Evolutionary conservation across 1,140 invertebrate species (phyloP), one percentile per base, ranked within the genome.

Genomic region (Dendrolimus punctatus): DNA sequence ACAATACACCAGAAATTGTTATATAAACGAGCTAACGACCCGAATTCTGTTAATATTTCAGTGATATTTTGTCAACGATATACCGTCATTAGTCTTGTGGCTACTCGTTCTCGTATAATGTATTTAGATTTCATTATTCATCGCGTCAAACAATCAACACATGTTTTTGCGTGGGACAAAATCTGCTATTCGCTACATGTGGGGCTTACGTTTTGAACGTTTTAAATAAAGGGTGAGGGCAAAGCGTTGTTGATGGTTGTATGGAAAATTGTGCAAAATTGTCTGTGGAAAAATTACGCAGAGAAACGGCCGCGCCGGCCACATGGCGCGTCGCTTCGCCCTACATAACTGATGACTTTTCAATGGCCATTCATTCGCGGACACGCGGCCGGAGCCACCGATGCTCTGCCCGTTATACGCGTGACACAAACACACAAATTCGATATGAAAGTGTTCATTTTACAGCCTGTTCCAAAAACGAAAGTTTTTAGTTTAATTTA

Each of bases 271-370:
- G 69, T 61, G 74, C 66, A 75, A 77, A 74, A 80, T 72, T 74
- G 76, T 65, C 72, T 55, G 72, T 58, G 76, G 74, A 85, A 85
- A 84, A 80, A 85, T 85, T 73, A 76, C 72, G 68, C 54, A 71
- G 70, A 72, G 60, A 61, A 76, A 67, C 58, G 61, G 52, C 38
- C 61, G 49, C 71, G 69, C 52, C 66, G 68, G 67, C 74, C 79
- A 82, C 76, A 81, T 85, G 79, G 77, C 73, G 76, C 70, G 68
- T 66, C 76, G 73, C 73, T 80, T 66, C 68, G 77, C 68, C 75
- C 73, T 80, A 78, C 76, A 81, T 82, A 80, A 80, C 80, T 85
- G 78, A 85, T 85, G 80, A 81, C 75, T 85, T 85, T 83, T 71
- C 78, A 71, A 85, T 85, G 78, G 81, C 68, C 67, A 78, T 80